phyloP scores from a whole-genome alignment of 2,888 invertebrate genomes.

The Dione vanillae region DNA sequence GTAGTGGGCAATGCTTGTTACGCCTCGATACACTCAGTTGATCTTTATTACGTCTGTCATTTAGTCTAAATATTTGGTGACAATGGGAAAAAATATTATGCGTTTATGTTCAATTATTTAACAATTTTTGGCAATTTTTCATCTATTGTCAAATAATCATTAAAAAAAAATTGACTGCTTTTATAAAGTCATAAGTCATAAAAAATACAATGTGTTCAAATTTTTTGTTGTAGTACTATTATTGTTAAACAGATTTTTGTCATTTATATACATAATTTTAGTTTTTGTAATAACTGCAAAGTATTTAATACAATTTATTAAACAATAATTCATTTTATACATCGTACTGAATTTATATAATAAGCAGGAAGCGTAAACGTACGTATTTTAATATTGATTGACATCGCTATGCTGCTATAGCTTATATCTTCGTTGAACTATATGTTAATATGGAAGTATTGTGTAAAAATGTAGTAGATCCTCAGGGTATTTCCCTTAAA shows the following conservation, averaged over 20 bases:
- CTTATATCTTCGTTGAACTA: no score
- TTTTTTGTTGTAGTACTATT: neutral
- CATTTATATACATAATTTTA: neutral
- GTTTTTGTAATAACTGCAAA: neutral
- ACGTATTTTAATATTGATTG: no score
- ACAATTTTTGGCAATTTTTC: constrained; percentile 13
- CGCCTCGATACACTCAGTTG: constrained; percentile 45
- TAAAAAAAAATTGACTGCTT: neutral
- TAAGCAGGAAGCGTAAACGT: no score
- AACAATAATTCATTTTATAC: no score
- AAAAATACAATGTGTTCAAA: neutral
- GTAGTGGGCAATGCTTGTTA: constrained; percentile 41
- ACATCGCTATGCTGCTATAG: no score
- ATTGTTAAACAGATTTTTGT: no score
- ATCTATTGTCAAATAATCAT: neutral
- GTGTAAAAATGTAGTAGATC: neutral
- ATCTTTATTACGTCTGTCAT: constrained; percentile 33
- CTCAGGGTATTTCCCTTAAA: neutral
- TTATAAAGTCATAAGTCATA: neutral
- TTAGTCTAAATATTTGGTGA: constrained; percentile 31
- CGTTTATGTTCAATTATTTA: constrained; percentile 13
- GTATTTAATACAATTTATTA: neutral
- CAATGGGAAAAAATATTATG: constrained; percentile 17
- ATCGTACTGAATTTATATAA: no score
- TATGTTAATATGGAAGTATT: neutral